Conservation (phyloP, 2,888 invertebrate genomes). For the Drosophila gaucha region DNA sequence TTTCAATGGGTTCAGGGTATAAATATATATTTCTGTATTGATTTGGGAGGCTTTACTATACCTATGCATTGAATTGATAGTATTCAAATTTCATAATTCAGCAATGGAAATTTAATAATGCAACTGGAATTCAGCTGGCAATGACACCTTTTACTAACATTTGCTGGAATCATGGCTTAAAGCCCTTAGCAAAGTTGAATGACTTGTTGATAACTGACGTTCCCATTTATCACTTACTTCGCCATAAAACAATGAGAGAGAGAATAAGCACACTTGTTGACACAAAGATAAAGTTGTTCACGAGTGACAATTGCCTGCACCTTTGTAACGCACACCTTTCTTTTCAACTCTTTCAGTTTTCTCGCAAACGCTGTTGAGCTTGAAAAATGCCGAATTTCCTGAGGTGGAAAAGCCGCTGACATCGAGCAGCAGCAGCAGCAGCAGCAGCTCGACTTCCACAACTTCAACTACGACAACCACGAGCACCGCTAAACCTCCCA, state of each 20-base stretch:
- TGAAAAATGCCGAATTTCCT: constrained; percentile 33
- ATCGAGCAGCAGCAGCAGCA: constrained; percentile 24
- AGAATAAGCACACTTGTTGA: neutral
- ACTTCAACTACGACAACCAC: constrained; percentile 29
- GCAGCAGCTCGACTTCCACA: constrained; percentile 44
- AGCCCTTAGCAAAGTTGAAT: neutral
- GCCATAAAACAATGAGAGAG: neutral
- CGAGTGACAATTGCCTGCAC: neutral
- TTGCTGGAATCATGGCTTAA: neutral
- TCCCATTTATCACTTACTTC: neutral
- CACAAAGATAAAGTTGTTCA: constrained; percentile 8
- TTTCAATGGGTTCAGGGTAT: too few relatives aligned
- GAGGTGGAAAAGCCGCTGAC: constrained; percentile 10
- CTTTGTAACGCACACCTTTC: neutral
- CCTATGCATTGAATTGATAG: too few relatives aligned
- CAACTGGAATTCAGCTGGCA: too few relatives aligned
- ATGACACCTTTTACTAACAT: too few relatives aligned
- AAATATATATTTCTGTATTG: too few relatives aligned
- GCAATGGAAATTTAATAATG: too few relatives aligned
- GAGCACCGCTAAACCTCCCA: constrained; percentile 61
- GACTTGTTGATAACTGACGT: neutral
- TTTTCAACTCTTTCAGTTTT: constrained; percentile 29
- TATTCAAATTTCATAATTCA: too few relatives aligned
- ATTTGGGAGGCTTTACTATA: too few relatives aligned
- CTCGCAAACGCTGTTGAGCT: constrained; percentile 42